Conservation (phyloP, 35 echinoderm and acorn worm genomes). For the Ophiothrix spiculata region DNA sequence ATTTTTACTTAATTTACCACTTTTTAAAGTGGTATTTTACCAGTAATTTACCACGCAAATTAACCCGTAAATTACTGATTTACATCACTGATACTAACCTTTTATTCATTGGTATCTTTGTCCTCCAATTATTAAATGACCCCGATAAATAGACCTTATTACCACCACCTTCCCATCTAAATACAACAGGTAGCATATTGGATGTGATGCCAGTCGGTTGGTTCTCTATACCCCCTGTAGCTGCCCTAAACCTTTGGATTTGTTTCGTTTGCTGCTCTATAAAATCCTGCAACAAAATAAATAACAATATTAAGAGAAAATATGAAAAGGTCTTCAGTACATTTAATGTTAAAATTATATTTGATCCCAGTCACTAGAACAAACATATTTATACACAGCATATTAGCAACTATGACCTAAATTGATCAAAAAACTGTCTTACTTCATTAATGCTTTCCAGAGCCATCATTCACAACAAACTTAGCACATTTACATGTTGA, state of each 20-base stretch:
- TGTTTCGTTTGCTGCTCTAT: slow-evolving; percentile 6
- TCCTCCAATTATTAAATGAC: slow-evolving; percentile 83
- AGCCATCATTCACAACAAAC: too few species aligned
- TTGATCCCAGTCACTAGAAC: not conserved
- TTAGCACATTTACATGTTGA: too few species aligned
- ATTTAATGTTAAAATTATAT: not conserved
- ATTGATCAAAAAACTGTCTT: too few species aligned
- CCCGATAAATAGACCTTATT: slow-evolving; percentile 85
- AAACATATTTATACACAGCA: too few species aligned
- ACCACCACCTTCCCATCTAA: slow-evolving; percentile 81
- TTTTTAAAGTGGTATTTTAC: too few species aligned
- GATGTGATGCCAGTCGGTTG: slow-evolving; percentile 9
- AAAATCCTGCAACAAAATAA: not conserved
- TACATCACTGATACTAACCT: slow-evolving; percentile 76
- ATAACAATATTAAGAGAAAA: not conserved
- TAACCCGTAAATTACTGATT: too few species aligned
- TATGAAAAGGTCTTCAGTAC: not conserved
- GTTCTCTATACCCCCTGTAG: not conserved
- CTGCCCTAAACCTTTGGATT: not conserved
- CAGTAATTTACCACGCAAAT: too few species aligned
- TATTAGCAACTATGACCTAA: too few species aligned
- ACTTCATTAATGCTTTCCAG: too few species aligned
- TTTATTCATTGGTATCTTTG: slow-evolving; percentile 92
- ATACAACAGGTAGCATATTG: slow-evolving; percentile 75
- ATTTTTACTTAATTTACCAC: too few species aligned